Percentiles rank a stretch among this genome's conserved stretches.
Conservation (phyloP, 2,113 vertebrate species). For the Chitala chitala region DNA sequence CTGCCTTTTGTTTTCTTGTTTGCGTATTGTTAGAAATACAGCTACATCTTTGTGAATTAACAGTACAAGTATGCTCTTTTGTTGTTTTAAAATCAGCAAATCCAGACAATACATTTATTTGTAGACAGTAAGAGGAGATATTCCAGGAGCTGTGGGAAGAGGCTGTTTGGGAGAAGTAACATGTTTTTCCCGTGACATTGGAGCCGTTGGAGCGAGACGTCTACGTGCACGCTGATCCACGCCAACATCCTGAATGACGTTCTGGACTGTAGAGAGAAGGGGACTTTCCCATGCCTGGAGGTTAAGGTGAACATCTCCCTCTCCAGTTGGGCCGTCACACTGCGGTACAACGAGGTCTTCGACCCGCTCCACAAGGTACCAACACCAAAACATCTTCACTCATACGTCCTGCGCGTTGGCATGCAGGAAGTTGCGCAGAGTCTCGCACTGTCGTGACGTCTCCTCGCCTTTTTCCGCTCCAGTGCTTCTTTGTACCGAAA, state of each 20-base stretch:
- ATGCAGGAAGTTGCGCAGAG: background rate
- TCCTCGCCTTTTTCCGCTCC: constrained; percentile 9
- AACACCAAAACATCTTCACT: background rate
- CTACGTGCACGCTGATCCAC: constrained; percentile 57
- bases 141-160: background rate
- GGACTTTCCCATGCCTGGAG: constrained; percentile 60
- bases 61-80: background rate
- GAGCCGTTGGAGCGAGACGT: constrained; percentile 61
- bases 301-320: constrained; percentile 58
- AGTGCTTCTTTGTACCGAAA: constrained; percentile 78
- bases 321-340: constrained; percentile 49
- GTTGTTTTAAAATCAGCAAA: background rate
- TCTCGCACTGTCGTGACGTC: background rate
- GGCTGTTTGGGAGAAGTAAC: background rate
- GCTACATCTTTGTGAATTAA: background rate
- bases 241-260: constrained; percentile 53
- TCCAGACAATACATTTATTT: background rate
- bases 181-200: constrained; percentile 23
- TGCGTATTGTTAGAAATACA: background rate
- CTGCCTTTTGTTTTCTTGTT: background rate
- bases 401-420: background rate
- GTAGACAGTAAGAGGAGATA: background rate
- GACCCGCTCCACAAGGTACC: constrained; percentile 61
- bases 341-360: constrained; percentile 65
- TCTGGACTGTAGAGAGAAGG: constrained; percentile 59